A percentile compares a stretch with the other conserved stretches of the same genome.
These are phyloP conservation scores for Coronaproctus castanopsis DNA, from an alignment of 2,888 invertebrate species.

Conservation along the genomic window DNA sequence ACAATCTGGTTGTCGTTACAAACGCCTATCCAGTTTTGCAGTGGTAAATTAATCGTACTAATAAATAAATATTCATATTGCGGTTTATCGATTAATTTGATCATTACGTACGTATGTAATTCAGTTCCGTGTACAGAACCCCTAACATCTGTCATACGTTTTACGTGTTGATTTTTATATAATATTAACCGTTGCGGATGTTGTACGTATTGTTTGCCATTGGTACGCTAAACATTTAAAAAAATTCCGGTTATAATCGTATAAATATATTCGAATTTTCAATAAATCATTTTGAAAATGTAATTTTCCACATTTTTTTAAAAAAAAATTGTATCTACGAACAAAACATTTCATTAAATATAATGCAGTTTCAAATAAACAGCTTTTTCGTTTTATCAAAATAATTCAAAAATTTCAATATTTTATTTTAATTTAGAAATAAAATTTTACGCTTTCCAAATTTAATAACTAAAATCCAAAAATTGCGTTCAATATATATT, in stretches of 20 bases:
- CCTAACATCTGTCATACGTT: neutral
- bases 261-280: constrained; percentile 12
- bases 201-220: neutral
- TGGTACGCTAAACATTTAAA: neutral
- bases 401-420: too few species aligned
- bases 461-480: too few species aligned
- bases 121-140: neutral
- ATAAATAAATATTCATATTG: neutral
- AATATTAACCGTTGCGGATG: neutral
- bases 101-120: neutral
- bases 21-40: neutral
- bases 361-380: too few species aligned
- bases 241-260: neutral
- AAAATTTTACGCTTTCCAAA: too few species aligned
- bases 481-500: too few species aligned
- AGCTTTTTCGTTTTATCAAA: too few species aligned
- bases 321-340: too few species aligned
- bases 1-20: too few species aligned
- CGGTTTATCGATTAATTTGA: neutral
- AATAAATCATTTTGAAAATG: constrained; percentile 18
- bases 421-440: too few species aligned
- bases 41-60: neutral
- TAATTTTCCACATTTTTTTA: too few species aligned
- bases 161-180: neutral
- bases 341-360: too few species aligned